A percentile compares a stretch with the other conserved stretches of the same genome.
These are phyloP conservation scores for Shargacucullia verbasci DNA, from an alignment of 2,888 invertebrate genomes.

Conservation along the genomic window DNA sequence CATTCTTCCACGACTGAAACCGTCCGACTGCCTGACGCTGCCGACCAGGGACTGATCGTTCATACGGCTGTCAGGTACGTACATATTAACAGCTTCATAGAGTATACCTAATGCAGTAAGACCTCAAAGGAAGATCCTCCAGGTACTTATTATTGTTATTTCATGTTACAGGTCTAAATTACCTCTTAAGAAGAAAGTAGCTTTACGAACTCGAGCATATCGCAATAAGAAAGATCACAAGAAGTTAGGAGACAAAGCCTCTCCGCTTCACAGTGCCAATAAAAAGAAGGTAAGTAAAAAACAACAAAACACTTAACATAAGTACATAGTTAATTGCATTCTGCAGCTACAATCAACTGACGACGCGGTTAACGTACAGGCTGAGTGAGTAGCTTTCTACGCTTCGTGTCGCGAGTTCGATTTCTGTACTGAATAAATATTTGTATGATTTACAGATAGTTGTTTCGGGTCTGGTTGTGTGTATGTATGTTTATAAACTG, in stretches of 20 bases:
- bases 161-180: slow-evolving; percentile 92
- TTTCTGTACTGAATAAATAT: too few species aligned
- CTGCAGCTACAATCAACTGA: too few species aligned
- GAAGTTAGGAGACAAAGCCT: slow-evolving; percentile 80
- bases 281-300: slow-evolving; percentile 82
- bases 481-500: too few species aligned
- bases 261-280: slow-evolving; percentile 80
- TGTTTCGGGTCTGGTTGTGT: too few species aligned
- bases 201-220: slow-evolving; percentile 89
- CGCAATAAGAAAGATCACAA: slow-evolving; percentile 87
- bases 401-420: too few species aligned
- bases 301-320: neutral
- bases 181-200: slow-evolving; percentile 95
- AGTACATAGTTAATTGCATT: neutral
- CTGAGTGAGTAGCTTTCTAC: too few species aligned
- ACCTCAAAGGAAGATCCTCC: too few species aligned
- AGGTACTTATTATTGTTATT: slow-evolving; percentile 14
- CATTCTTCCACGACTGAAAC: slow-evolving; percentile 97
- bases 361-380: too few species aligned
- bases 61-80: slow-evolving; percentile 93
- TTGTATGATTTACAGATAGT: too few species aligned
- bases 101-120: too few species aligned
- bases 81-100: neutral
- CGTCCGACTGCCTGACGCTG: slow-evolving; percentile 94
- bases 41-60: slow-evolving; percentile 93